phyloP scores from a whole-genome alignment of 2,888 invertebrate species.

The Mystacides longicornis region DNA sequence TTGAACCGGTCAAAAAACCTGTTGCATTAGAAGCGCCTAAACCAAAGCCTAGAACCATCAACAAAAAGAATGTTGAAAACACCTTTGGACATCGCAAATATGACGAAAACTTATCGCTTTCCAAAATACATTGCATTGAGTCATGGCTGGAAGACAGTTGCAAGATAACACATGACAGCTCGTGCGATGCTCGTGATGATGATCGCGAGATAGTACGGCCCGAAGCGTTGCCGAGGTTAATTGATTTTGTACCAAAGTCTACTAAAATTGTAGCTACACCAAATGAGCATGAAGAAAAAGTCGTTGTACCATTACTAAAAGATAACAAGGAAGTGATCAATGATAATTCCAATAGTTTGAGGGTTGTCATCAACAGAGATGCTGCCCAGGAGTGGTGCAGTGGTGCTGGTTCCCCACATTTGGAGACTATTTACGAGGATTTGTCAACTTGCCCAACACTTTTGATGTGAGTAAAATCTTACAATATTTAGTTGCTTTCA shows the following conservation, averaged over 20 bases:
- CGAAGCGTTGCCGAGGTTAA: conserved; percentile 56
- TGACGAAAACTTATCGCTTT: conserved; percentile 41
- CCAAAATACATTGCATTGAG: conserved; percentile 46
- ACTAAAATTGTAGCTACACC: conserved; percentile 4
- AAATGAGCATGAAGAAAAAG: background rate
- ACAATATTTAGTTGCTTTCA: too few relatives aligned
- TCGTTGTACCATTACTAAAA: background rate
- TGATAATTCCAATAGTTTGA: conserved; percentile 21
- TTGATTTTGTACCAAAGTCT: conserved; percentile 64
- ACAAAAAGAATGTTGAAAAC: conserved; percentile 35
- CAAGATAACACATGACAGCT: conserved; percentile 40
- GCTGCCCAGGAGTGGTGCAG: conserved; percentile 32
- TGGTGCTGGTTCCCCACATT: conserved; percentile 41
- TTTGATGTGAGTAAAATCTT: conserved; percentile 28
- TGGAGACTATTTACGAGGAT: conserved; percentile 65
- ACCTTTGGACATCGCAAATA: conserved; percentile 18
- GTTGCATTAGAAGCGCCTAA: conserved; percentile 42
- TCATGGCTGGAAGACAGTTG: conserved; percentile 45
- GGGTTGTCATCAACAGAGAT: conserved; percentile 17
- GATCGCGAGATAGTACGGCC: conserved; percentile 34
- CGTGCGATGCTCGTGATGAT: conserved; percentile 40
- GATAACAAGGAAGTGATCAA: conserved; percentile 11
- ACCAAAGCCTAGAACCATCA: conserved; percentile 49
- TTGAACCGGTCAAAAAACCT: conserved; percentile 31
- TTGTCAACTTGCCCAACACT: conserved; percentile 46